These are phyloP conservation scores for Pogonus chalceus DNA, from an alignment of 1,140 invertebrate species.

Conservation along the genomic window DNA sequence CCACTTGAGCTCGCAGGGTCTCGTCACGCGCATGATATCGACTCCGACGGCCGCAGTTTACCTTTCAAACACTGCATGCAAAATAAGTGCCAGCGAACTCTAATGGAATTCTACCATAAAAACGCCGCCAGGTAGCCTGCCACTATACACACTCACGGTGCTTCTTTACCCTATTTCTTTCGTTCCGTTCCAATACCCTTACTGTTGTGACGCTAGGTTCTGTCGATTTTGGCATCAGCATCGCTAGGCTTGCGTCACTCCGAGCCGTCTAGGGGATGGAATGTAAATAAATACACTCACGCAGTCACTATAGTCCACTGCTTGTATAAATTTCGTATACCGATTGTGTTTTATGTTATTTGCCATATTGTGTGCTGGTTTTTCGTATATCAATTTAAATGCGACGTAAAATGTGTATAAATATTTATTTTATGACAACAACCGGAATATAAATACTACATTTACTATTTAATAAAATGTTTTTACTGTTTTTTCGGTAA, in stretches of 20 bases:
- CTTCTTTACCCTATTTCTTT: no score
- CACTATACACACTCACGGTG: no score
- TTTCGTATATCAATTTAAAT: no score
- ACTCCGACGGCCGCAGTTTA: not conserved
- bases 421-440: no score
- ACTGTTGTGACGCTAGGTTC: no score
- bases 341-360: constrained; percentile 2
- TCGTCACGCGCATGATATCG: not conserved
- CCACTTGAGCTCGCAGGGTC: not conserved
- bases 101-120: constrained; percentile 4
- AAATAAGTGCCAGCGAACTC: constrained; percentile 1
- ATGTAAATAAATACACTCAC: not conserved
- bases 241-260: not conserved
- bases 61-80: constrained; percentile 2
- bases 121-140: not conserved
- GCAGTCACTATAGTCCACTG: no score
- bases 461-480: no score
- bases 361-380: not conserved
- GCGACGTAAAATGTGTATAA: no score
- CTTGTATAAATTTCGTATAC: not conserved
- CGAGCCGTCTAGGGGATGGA: not conserved
- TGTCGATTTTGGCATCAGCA: not conserved
- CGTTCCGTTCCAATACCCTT: no score
- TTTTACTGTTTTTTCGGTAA: no score
- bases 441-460: no score